phyloP scores from a whole-genome alignment of 2,888 invertebrate species.

The Lycia hirtaria region DNA sequence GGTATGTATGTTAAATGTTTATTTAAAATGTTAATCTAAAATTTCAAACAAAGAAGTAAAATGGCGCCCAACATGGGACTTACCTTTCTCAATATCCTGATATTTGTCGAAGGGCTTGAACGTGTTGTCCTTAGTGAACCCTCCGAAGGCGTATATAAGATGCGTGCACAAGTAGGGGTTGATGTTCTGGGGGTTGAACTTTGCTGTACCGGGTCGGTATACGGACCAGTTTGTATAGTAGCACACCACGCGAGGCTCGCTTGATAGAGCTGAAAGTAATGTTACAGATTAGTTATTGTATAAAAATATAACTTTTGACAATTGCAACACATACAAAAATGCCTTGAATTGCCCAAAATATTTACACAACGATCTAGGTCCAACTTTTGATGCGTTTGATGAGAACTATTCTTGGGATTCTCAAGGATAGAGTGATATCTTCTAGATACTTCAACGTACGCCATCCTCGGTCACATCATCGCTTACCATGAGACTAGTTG shows the following conservation, averaged over 20 bases:
- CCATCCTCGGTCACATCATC: too few species aligned
- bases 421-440: too few species aligned
- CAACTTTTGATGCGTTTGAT: too few species aligned
- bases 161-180: constrained; percentile 98
- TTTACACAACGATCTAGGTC: too few species aligned
- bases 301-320: neutral
- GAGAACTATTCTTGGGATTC: too few species aligned
- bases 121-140: constrained; percentile 95
- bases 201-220: constrained; percentile 95
- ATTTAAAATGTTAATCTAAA: too few species aligned
- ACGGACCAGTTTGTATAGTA: constrained; percentile 98
- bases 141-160: constrained; percentile 96
- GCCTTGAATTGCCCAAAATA: too few species aligned
- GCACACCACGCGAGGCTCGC: constrained; percentile 92
- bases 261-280: constrained; percentile 58
- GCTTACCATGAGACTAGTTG: too few species aligned
- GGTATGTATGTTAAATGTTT: too few species aligned
- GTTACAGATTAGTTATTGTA: neutral
- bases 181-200: constrained; percentile 96
- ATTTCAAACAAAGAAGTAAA: too few species aligned
- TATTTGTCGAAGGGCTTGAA: constrained; percentile 97
- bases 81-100: constrained; percentile 98
- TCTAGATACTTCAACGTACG: too few species aligned
- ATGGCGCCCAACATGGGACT: constrained; percentile 31
- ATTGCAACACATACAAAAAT: neutral